Evolutionary conservation across 2,797 vertebrate genomes (phyloP).

Genomic region (Triplophysa bombifrons): DNA sequence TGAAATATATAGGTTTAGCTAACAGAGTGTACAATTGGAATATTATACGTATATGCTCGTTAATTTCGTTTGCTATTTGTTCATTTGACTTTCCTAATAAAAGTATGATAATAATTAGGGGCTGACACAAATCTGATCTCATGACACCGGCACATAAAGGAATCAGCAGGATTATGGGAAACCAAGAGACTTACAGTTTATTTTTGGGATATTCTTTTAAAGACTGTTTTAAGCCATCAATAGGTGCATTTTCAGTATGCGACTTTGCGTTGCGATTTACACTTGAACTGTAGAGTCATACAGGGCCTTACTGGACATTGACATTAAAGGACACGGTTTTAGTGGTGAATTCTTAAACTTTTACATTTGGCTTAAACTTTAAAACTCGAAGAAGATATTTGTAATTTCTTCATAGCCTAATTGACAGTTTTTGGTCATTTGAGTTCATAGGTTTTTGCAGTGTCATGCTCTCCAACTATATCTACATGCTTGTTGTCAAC

Average conservation of each 20-base stretch:
- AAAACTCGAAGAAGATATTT: no score
- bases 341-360: no score
- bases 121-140: conserved; percentile 31
- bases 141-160: conserved; percentile 20
- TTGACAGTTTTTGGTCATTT: background rate
- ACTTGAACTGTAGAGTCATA: background rate
- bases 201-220: conserved; percentile 31
- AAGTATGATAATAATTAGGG: conserved; percentile 33
- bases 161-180: conserved; percentile 35
- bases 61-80: background rate
- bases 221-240: conserved; percentile 1
- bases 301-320: no score
- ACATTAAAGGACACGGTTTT: no score
- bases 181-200: conserved; percentile 18
- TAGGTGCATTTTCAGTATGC: background rate
- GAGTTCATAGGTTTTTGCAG: background rate
- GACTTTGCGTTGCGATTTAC: background rate
- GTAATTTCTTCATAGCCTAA: background rate
- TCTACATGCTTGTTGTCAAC: background rate
- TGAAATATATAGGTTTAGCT: background rate
- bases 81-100: background rate
- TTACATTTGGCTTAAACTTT: no score
- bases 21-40: no score
- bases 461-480: conserved; percentile 1
- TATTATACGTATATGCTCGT: background rate